Percentiles rank a stretch among this genome's conserved stretches.
phyloP scores from a whole-genome alignment of 2,888 invertebrate species.

The Temnothorax unifasciatus region DNA sequence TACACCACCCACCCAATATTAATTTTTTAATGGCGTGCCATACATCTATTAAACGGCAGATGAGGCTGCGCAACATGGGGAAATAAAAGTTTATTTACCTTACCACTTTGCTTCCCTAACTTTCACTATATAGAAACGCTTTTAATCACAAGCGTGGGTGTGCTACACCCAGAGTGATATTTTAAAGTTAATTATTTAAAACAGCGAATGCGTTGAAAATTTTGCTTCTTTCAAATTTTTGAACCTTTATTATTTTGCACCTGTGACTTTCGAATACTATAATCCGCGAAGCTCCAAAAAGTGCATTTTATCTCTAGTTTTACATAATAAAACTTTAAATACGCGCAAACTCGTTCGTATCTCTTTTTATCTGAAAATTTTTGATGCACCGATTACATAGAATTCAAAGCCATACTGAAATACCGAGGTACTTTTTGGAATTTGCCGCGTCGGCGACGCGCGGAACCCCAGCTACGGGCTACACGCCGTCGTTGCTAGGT shows the following conservation, averaged over 20 bases:
- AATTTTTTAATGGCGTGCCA: too few relatives aligned
- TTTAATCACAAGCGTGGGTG: too few relatives aligned
- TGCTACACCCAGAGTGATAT: too few relatives aligned
- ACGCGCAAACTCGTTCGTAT: not conserved
- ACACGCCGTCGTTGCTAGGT: conserved; percentile 61
- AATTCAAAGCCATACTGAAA: not conserved
- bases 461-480: conserved; percentile 65
- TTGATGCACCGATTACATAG: not conserved
- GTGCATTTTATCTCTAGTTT: not conserved
- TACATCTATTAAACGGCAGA: too few relatives aligned
- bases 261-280: not conserved
- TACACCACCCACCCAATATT: too few relatives aligned
- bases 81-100: too few relatives aligned
- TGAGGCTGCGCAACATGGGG: too few relatives aligned
- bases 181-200: not conserved
- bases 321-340: too few relatives aligned
- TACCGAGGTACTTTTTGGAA: conserved; percentile 37
- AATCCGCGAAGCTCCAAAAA: not conserved
- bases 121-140: too few relatives aligned
- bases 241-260: not conserved
- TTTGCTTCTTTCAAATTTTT: not conserved
- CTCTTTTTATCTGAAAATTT: not conserved
- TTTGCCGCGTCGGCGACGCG: conserved; percentile 37
- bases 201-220: not conserved
- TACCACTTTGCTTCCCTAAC: too few relatives aligned